Conservation (phyloP, 2,888 invertebrate species). For the Glyphotaelius pellucidus region DNA sequence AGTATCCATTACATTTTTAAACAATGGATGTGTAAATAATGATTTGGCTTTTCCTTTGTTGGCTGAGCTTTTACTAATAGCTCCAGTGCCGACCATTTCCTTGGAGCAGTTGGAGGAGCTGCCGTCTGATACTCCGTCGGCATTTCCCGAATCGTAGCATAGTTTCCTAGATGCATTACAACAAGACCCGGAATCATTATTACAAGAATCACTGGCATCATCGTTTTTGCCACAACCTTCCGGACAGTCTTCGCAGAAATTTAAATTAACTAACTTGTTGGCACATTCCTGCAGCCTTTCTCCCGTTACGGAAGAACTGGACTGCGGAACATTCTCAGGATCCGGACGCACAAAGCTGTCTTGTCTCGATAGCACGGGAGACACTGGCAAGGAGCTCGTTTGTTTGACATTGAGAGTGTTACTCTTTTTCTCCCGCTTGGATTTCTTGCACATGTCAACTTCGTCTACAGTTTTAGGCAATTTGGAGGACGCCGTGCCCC, state of each 20-base stretch:
- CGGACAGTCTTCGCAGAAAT: constrained; percentile 18
- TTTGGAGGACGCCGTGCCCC: constrained; percentile 57
- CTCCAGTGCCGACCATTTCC: constrained; percentile 27
- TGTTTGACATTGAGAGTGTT: constrained; percentile 73
- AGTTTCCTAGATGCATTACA: neutral
- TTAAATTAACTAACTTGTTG: constrained; percentile 59
- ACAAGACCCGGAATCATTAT: neutral
- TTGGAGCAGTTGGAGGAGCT: constrained; percentile 13
- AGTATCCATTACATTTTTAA: constrained; percentile 68
- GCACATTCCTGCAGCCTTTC: constrained; percentile 58
- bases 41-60: constrained; percentile 77
- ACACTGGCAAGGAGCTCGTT: constrained; percentile 73
- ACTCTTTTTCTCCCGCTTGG: constrained; percentile 74
- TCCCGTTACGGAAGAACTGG: neutral
- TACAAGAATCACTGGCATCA: neutral
- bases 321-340: constrained; percentile 45
- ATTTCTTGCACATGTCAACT: constrained; percentile 67
- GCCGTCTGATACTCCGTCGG: neutral
- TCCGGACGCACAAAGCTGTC: constrained; percentile 59
- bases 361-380: constrained; percentile 70
- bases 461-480: constrained; percentile 66
- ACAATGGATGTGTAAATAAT: constrained; percentile 79
- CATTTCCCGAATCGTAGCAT: constrained; percentile 14
- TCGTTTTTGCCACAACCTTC: neutral
- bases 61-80: constrained; percentile 64